A percentile compares a stretch with the other conserved stretches of the same genome.
Conservation (phyloP, 2,888 invertebrate genomes). For the Cyclophora albipunctata region DNA sequence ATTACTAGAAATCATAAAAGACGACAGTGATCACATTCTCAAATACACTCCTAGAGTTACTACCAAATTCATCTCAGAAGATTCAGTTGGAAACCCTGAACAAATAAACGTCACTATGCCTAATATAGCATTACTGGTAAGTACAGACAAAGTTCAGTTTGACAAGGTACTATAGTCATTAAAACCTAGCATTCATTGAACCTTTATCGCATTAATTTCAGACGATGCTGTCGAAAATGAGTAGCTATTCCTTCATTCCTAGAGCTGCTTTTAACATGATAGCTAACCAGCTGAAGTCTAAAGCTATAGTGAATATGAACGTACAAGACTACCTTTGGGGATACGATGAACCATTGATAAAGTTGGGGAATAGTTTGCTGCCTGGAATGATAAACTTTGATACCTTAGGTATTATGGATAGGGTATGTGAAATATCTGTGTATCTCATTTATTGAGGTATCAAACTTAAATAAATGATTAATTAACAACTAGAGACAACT, state of each 20-base stretch:
- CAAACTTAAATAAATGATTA: no score
- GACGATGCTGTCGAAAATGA: conserved; percentile 59
- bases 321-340: conserved; percentile 87
- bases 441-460: not conserved
- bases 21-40: conserved; percentile 67
- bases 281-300: conserved; percentile 66
- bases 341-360: conserved; percentile 84
- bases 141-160: conserved; percentile 17
- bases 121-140: conserved; percentile 83
- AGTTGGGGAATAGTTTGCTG: conserved; percentile 76
- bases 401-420: conserved; percentile 84
- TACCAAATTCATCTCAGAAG: conserved; percentile 75
- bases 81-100: conserved; percentile 79
- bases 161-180: no score
- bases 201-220: conserved; percentile 8
- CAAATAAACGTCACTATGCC: conserved; percentile 77
- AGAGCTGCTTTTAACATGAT: conserved; percentile 78
- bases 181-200: no score
- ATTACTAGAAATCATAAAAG: conserved; percentile 74
- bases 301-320: conserved; percentile 77
- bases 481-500: no score
- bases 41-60: conserved; percentile 76
- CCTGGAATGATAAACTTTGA: conserved; percentile 83
- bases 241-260: conserved; percentile 67
- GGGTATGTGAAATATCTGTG: conserved; percentile 71